A percentile compares a stretch with the other conserved stretches of the same genome.
These are phyloP conservation scores for Turritopsis dohrnii DNA, from an alignment of 30 jellyfish, hydroid and myxozoan genomes.

Conservation along the genomic window DNA sequence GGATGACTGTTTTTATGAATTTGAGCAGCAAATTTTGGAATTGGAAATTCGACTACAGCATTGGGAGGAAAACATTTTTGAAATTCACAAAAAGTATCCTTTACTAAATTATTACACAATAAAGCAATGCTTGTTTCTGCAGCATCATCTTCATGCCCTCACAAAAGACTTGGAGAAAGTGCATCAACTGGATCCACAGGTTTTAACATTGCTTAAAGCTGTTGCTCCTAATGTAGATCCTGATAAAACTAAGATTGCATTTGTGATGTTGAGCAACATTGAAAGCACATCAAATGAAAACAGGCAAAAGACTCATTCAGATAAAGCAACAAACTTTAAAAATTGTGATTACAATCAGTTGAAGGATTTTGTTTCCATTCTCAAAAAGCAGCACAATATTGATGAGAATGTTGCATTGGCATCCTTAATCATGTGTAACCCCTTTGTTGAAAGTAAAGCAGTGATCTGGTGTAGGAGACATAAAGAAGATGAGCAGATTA, in stretches of 20 bases:
- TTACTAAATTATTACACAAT: constrained; percentile 32
- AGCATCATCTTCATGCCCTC: constrained; percentile 5
- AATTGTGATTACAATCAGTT: constrained; percentile 1
- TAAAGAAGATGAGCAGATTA: constrained; percentile 8
- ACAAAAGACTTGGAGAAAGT: not conserved
- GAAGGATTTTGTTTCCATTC: constrained; percentile 2
- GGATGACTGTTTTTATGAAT: not conserved
- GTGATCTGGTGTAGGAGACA: constrained; percentile 37
- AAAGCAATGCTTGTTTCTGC: constrained; percentile 41
- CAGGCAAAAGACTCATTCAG: not conserved
- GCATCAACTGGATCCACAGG: constrained; percentile 37
- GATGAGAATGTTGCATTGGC: constrained; percentile 53
- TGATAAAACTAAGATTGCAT: not conserved
- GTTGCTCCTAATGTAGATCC: constrained; percentile 29
- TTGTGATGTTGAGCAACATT: constrained; percentile 24
- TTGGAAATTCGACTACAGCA: constrained; percentile 17
- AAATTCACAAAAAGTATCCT: constrained; percentile 28
- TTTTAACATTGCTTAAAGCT: constrained; percentile 35
- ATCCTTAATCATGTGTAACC: constrained; percentile 37
- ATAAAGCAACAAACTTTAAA: constrained; percentile 27
- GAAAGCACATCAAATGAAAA: not conserved
- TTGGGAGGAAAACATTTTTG: constrained; percentile 31
- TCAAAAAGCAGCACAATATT: not conserved
- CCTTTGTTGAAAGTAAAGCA: constrained; percentile 6
- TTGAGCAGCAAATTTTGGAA: constrained; percentile 8